phyloP scores from a whole-genome alignment of 2,888 invertebrate species.

The Byasa hedistus region DNA sequence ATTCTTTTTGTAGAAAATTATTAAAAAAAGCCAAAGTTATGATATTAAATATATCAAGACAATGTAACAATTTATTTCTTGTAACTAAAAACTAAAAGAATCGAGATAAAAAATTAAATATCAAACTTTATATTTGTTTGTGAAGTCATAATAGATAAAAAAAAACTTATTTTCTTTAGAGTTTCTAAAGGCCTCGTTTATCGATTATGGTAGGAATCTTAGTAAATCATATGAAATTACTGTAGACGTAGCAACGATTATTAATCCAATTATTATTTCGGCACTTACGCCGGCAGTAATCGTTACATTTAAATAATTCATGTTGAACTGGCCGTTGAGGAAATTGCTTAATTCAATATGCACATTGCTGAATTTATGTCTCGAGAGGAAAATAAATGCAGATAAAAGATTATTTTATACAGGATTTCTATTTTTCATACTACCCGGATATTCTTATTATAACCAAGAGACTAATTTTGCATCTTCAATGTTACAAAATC shows the following conservation, averaged over 20 bases:
- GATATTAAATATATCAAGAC: not conserved
- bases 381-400: constrained; percentile 3
- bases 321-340: constrained; percentile 18
- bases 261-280: constrained; percentile 15
- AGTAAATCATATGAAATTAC: not conserved
- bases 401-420: constrained; percentile 2
- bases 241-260: not conserved
- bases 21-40: not conserved
- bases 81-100: too few relatives aligned
- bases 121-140: not conserved
- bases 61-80: not conserved
- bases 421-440: not conserved
- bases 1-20: not conserved
- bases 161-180: not conserved
- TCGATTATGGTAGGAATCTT: not conserved
- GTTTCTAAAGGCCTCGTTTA: not conserved
- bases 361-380: constrained; percentile 17
- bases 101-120: not conserved
- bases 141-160: too few relatives aligned
- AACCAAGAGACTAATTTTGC: too few relatives aligned
- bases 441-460: not conserved
- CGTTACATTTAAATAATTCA: constrained; percentile 24
- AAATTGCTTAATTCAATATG: constrained; percentile 24
- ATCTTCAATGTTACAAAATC: too few relatives aligned
- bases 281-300: constrained; percentile 19